Evolutionary conservation across 1,140 invertebrate species (phyloP), one percentile per base, ranked within the genome.

Genomic region (Pristionchus pacificus): DNA sequence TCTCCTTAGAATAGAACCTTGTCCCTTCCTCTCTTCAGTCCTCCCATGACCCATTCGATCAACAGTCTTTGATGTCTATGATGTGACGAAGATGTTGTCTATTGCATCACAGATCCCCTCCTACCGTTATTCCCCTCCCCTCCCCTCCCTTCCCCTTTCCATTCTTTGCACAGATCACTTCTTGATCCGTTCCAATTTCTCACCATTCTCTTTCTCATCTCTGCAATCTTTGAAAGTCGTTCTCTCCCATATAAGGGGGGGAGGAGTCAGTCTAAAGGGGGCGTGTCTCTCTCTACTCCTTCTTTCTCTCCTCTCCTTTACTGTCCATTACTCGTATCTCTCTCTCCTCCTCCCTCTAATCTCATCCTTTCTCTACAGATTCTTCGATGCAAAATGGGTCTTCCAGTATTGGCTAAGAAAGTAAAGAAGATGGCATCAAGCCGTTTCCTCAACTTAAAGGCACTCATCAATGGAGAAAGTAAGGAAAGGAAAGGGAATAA

Each of bases 361-460:
- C 28, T 66, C 65, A 58, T 57, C 65, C 65, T 38, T 38, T 58
- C 49, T 57, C 29, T 66, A 38, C 29, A 57, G 38, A 2, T 31
- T 57, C 38, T 15, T 58, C 14, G 60, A 14, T 59, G 59, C 61
- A 59, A 25, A 69, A 78, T 78, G 77, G 66, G 75, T 14, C 67
- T 78, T 49, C 77, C 77, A 1, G 63, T 78, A 28, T 63, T 78
- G 33, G 77, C 77, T 19, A 75, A 70, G 61, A 78, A 78, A 62
- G 76, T 80, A 29, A 80, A 78, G 62, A 79, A 74, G 61, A 60
- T 78, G 57, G 77, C 77, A 2, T 72, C 72, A 13, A 58, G 76
- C 24, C 74, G 79, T 25, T 49, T 78, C 24, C 65, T 78, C 58
- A 78, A 77, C 31, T 28, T 78, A 24, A 75, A 76, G 62, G 49